phyloP scores from a whole-genome alignment of 2,797 vertebrate genomes.

The Odontamblyopus rebecca region DNA sequence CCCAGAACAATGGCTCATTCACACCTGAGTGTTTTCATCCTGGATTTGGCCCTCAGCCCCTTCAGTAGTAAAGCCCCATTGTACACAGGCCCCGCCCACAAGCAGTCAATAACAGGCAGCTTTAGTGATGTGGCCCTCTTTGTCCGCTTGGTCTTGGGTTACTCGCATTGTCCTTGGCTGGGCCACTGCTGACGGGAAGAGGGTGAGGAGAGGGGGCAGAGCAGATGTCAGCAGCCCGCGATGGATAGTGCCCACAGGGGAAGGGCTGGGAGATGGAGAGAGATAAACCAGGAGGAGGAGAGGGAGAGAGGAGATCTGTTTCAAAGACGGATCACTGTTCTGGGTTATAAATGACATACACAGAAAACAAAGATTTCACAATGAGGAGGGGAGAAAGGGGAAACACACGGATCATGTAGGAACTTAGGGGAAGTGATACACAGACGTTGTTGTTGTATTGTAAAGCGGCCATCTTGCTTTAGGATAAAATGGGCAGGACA shows the following conservation, averaged over 20 bases:
- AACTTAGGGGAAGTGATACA: constrained; percentile 17
- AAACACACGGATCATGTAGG: not conserved
- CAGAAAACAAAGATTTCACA: constrained; percentile 11
- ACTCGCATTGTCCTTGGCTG: constrained; percentile 46
- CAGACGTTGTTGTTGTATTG: not conserved
- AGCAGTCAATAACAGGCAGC: constrained; percentile 14
- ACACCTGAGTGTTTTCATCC: constrained; percentile 10
- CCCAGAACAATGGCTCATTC: constrained; percentile 6
- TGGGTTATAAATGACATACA: constrained; percentile 35
- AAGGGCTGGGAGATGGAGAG: constrained; percentile 29
- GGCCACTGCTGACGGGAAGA: constrained; percentile 50
- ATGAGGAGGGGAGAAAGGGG: constrained; percentile 12
- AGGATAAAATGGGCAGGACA: not conserved
- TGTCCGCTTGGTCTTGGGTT: constrained; percentile 45
- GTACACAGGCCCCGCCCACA: constrained; percentile 18
- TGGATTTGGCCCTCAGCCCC: constrained; percentile 6
- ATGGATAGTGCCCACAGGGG: constrained; percentile 57
- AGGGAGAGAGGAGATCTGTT: constrained; percentile 46
- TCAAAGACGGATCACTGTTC: constrained; percentile 44
- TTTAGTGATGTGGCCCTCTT: constrained; percentile 34
- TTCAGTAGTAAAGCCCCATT: constrained; percentile 14
- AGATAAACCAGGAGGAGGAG: constrained; percentile 46
- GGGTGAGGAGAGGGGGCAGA: constrained; percentile 34
- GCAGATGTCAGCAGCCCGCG: constrained; percentile 55
- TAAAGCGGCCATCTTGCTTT: not conserved